These are phyloP conservation scores for Bos javanicus DNA, from an alignment of 2,113 vertebrate genomes.

Conservation along the genomic window DNA sequence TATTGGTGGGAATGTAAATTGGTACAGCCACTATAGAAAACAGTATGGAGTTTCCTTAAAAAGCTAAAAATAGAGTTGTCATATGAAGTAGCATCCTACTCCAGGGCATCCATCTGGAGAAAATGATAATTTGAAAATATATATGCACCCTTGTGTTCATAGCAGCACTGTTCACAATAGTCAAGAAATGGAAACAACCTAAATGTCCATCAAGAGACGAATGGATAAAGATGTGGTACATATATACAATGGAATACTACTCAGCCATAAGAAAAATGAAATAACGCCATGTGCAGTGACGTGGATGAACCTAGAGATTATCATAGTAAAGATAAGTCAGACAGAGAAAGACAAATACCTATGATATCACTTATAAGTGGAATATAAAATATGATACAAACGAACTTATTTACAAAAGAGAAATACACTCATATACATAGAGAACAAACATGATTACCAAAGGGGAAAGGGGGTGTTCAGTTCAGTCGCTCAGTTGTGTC, in stretches of 20 bases:
- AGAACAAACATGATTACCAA: not conserved
- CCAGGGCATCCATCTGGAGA: not conserved
- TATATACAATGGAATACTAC: not conserved
- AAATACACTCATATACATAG: not conserved
- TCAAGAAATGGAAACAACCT: not conserved
- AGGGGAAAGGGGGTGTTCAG: not conserved
- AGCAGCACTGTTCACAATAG: not conserved
- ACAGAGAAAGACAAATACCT: not conserved
- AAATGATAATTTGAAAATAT: not conserved
- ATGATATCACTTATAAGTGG: not conserved
- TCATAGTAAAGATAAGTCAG: not conserved
- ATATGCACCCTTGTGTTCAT: not conserved
- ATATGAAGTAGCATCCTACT: not conserved
- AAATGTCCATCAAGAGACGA: not conserved
- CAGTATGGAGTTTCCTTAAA: not conserved
- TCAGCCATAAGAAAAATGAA: not conserved
- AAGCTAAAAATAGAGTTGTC: not conserved
- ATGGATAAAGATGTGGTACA: not conserved
- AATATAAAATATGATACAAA: not conserved
- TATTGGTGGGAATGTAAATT: not conserved
- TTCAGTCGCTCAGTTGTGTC: not conserved
- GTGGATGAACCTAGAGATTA: not conserved
- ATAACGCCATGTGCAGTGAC: rapidly evolving
- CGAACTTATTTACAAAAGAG: not conserved
- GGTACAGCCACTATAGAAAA: not conserved